Base-by-base conservation (phyloP, 1,140 invertebrate genomes). In the Tetranychus cinnabarinus region DNA sequence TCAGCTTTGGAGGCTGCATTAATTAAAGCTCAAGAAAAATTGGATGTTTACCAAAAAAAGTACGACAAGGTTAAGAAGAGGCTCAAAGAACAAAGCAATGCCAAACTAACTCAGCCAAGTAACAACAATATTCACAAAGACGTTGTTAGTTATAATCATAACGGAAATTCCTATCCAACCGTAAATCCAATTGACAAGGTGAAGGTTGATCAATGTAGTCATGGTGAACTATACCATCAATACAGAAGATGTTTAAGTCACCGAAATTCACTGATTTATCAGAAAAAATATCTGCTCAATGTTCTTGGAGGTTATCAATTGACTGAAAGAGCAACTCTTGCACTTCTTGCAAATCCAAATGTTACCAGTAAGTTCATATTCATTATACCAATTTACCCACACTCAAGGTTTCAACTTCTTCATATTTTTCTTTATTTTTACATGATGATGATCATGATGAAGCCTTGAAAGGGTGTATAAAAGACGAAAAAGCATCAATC, bases 241-340 rank as follows among this genome's bases (percentile, higher is more conserved):
- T 47, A 62, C 2, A 33, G 37, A 31, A 47, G 62, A 56, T 52
- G 63, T 10, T 42, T 63, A 31, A 60, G 36, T 47, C 62, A 63
- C 3, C 62, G 62, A 33, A 47, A 52, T 52, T 59, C 64, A 60
- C 54, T 66, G 31, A 56, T 66, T 45, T 65, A 64, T 55, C 66
- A 66, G 54, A 66, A 66, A 35, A 62, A 64, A 23, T 66, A 66
- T 56, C 42, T 66, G 2, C 54, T 66, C 13, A 62, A 58, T 45
- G 52, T 66, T 7, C 56, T 66, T 10, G 55, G 55, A 13, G 62
- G 64, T 5, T 66, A 57, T 61, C 62, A 66, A 58, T n/a, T 55
- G 6, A 65, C 66, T 33, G 66, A 66, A 50, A 65, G 58, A 33
- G 61, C 48, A n/a, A 66, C 66, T 12, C 33, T 65, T 13, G 58